phyloP scores from a whole-genome alignment of 2,888 invertebrate species.

The Polyploca ridens region DNA sequence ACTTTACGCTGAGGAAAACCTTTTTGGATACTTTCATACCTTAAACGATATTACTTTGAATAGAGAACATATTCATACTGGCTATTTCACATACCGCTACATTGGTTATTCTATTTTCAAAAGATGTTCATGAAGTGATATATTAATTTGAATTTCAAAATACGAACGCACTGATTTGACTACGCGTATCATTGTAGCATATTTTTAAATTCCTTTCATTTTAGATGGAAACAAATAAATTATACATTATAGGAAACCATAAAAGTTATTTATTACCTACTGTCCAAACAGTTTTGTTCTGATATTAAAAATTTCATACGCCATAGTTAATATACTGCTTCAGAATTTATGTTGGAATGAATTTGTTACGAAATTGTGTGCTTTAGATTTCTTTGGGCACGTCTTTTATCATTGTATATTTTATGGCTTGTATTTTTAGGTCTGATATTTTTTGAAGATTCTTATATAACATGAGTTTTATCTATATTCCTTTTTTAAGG shows the following conservation, averaged over 20 bases:
- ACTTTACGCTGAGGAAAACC: too few relatives aligned
- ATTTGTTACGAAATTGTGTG: slow-evolving; percentile 5
- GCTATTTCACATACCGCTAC: background rate
- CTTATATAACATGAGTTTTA: too few relatives aligned
- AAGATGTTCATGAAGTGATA: background rate
- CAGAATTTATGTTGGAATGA: background rate
- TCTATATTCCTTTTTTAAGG: too few relatives aligned
- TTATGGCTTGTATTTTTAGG: background rate
- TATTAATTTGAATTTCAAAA: slow-evolving; percentile 1
- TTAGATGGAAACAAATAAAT: slow-evolving; percentile 8
- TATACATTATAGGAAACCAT: slow-evolving; percentile 9
- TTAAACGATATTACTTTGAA: too few relatives aligned
- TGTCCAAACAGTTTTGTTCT: slow-evolving; percentile 3
- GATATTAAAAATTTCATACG: slow-evolving; percentile 11
- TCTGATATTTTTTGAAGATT: background rate
- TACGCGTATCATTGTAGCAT: slow-evolving; percentile 5
- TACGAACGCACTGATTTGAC: background rate
- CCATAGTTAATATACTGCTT: background rate
- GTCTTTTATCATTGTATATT: background rate
- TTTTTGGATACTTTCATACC: too few relatives aligned
- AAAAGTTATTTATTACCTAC: slow-evolving; percentile 7
- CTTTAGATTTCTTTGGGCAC: background rate
- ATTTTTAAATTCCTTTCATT: background rate
- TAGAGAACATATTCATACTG: background rate
- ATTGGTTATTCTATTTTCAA: background rate